Base-by-base conservation (phyloP, 2,888 invertebrate species). In the Acleris sparsana region DNA sequence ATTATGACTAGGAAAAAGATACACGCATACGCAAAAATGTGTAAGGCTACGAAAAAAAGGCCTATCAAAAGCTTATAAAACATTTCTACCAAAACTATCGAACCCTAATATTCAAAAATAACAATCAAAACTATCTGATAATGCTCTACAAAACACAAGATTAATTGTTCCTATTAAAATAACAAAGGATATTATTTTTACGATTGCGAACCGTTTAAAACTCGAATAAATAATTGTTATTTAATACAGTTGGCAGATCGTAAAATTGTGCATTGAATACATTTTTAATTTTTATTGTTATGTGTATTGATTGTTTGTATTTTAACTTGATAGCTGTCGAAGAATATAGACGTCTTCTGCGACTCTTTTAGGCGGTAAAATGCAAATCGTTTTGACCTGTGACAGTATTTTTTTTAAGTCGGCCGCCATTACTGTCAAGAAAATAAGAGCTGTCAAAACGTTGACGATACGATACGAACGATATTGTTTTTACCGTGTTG, bases 241-340 rank as follows among this genome's bases (percentile, higher is more conserved):
- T 79, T 79, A 76, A 78, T 78, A 78, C 78, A 84, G 80, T 92
- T 92, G 81, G 72, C 90, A 91, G 91, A 84, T 88, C 86, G 91
- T 92, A 92, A 92, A 92, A 86, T 84, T 79, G 85, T 86, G 60
- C 86, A 84, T 86, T 88, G 92, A 89, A 92, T 91, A 89, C 87
- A 65, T 91, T 92, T 92, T 90, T 84, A 75, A 71, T 72, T 69
- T 33, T 61, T 74, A 73, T 71, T 73, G 72, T 71, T 73, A 78
- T 75, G 71, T 66, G 71, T 72, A 73, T 75, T 71, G 67, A 20
- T 67, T 69, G 62, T 64, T 73, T 69, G 69, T 73, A 63, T 75
- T 72, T 74, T 69, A 70, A 75, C 75, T 70, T 69, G 68, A 73
- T 73, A 55, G 56, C 5, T 20, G n/a, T 1, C 9, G n/a, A n/a